Percentiles rank a stretch among this genome's conserved stretches.
Conservation (phyloP, 2,113 vertebrate genomes). For the Odocoileus virginianus region DNA sequence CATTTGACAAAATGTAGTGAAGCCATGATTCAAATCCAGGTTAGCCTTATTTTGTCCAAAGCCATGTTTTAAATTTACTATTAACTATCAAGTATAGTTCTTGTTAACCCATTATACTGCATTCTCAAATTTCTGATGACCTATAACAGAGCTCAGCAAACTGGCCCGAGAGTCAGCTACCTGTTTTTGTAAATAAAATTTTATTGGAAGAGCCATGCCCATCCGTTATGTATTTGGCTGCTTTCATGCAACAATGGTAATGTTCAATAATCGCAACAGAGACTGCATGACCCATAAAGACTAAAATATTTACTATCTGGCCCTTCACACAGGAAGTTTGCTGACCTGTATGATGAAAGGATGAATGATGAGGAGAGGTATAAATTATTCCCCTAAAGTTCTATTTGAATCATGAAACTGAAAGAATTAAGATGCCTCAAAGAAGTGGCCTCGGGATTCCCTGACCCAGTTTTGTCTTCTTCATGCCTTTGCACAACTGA, state of each 20-base stretch:
- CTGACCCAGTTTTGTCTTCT: neutral
- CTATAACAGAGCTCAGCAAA: neutral
- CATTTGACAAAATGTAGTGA: neutral
- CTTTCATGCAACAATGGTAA: neutral
- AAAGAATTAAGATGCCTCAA: neutral
- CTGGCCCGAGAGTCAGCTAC: neutral
- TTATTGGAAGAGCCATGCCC: neutral
- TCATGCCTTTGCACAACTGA: neutral
- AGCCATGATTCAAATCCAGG: neutral
- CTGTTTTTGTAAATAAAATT: slow-evolving; percentile 2
- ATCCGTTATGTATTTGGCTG: neutral
- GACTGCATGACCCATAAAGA: neutral
- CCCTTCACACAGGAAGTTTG: neutral
- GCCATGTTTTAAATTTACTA: neutral
- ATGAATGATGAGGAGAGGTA: neutral
- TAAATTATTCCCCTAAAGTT: neutral
- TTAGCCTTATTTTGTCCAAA: neutral
- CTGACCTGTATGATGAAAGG: neutral
- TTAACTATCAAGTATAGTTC: neutral
- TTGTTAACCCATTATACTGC: neutral
- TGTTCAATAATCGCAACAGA: neutral
- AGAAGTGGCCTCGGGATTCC: neutral
- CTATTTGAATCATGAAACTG: neutral
- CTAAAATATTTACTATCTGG: neutral
- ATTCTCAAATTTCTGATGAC: neutral